Conservation (phyloP, 2,888 invertebrate genomes). For the Pegoplata infirma region DNA sequence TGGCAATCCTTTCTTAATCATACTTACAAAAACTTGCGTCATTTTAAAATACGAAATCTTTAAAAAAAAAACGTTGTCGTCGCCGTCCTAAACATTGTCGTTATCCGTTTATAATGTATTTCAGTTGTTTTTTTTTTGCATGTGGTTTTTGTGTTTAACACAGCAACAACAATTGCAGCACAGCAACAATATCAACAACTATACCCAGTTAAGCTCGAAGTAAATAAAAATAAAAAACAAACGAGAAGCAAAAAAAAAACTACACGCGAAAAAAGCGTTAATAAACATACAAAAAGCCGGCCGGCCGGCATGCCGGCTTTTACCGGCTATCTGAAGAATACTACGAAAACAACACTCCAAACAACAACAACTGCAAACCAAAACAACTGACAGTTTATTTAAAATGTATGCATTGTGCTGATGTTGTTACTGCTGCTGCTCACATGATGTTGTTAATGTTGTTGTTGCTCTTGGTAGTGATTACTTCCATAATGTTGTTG, state of each 20-base stretch:
- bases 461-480: neutral
- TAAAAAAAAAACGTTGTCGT: neutral
- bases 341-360: neutral
- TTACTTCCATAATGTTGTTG: too few species aligned
- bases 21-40: neutral
- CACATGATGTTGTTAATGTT: conserved; percentile 16
- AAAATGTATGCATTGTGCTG: conserved; percentile 3
- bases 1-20: neutral
- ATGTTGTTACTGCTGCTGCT: conserved; percentile 11
- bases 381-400: conserved; percentile 13
- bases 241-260: conserved; percentile 10
- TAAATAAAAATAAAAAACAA: neutral
- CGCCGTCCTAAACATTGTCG: neutral
- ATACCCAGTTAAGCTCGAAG: neutral
- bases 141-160: neutral
- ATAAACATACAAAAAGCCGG: conserved; percentile 51
- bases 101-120: neutral
- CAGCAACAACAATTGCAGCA: conserved; percentile 3
- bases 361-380: conserved; percentile 8
- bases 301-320: conserved; percentile 71
- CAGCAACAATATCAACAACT: conserved; percentile 39
- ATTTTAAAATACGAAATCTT: neutral
- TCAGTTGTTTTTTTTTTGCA: neutral
- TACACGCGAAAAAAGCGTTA: conserved; percentile 36
- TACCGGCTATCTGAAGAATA: conserved; percentile 58